Base-by-base conservation (phyloP, 2,888 invertebrate genomes). In the Dioctria rufipes region DNA sequence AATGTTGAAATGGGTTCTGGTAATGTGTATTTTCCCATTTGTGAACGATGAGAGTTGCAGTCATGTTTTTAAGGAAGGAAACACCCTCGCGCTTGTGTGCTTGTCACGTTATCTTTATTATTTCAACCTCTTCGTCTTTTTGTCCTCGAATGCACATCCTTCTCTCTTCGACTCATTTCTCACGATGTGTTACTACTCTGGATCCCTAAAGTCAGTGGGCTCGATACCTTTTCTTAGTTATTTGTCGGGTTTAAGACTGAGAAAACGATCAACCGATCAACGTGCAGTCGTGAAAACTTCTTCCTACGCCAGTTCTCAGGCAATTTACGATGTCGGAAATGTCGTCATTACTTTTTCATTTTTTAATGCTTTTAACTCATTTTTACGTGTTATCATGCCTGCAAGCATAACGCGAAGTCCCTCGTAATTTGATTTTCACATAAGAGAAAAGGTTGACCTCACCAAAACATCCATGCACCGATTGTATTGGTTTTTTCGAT, bases 311-410 rank as follows among this genome's bases (percentile, higher is more conserved):
- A 78, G 80, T 82, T 82, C 82, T 82, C 82, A 82, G 80, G 79
- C 81, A 82, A 82, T 82, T 82, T 82, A 81, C 80, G 78, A 77
- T 67, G 80, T 82, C 80, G 82, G 77, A 81, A 82, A 82, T 82
- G 78, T 82, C 79, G 81, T 81, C 79, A 81, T 81, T 81, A 66
- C 46, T 79, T 79, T 67, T 67, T 79, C 66, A 58, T 79, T 79
- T 79, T 67, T 79, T 79, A 79, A 42, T 60, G 54, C 66, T 67
- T 67, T 25, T 77, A 46, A 61, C 3, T 49, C 25, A 25, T 63
- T 63, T 61, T 77, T 77, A 77, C 61, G 77, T 63, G 77, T 63
- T 77, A 77, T 63, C 63, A 63, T 77, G 77, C 77, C 77, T 39
- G 61, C 13, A 46, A 63, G 77, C 61, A 37, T 46, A 77, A 37